Base-by-base conservation (phyloP, 2,113 vertebrate species). In the Oryzias javanicus region DNA sequence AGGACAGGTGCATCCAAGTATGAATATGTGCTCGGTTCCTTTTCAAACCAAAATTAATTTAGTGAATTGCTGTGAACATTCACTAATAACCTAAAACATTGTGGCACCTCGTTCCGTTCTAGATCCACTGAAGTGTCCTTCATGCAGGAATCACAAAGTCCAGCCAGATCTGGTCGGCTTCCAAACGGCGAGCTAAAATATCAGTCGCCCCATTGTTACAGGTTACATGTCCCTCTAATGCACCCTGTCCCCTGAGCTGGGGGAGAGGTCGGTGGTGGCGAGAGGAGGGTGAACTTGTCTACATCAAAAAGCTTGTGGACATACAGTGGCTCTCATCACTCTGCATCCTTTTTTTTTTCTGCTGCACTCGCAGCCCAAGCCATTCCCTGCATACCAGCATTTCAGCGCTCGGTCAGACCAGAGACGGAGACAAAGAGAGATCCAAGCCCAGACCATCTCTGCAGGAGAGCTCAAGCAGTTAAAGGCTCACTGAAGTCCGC, bases 251-350 rank as follows among this genome's bases (percentile, higher is more conserved):
- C 29, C 78, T 57, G 64, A 67, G 72, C 69, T 6, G 69, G 49
- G 57, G 62, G 72, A 49, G 76, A 60, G 70, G 42, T 20, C 42
- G 41, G 10, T 10, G 66, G n/a, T 6, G 42, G 64, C 19, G 40
- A 52, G 29, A 29, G 60, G 49, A 15, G 64, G 68, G 58, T 29
- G 65, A 71, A 77, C 67, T 67, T 61, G 53, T 78, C 79, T 60
- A 85, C 87, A 86, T 89, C 89, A 90, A 90, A 90, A 82, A 81
- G 76, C 53, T 68, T 49, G 69, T 67, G 76, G 78, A 86, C 84
- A 89, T 90, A 90, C 81, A 89, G 79, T 80, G 84, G 79, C 82
- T 50, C 79, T 85, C 87, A 86, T 90, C 86, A 86, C 86, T 89
- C 88, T 55, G 60, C 86, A 88, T 88, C 79, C 72, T 81, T 63